Conservation (phyloP, 2,113 vertebrate species). For the Poeciliopsis occidentalis region DNA sequence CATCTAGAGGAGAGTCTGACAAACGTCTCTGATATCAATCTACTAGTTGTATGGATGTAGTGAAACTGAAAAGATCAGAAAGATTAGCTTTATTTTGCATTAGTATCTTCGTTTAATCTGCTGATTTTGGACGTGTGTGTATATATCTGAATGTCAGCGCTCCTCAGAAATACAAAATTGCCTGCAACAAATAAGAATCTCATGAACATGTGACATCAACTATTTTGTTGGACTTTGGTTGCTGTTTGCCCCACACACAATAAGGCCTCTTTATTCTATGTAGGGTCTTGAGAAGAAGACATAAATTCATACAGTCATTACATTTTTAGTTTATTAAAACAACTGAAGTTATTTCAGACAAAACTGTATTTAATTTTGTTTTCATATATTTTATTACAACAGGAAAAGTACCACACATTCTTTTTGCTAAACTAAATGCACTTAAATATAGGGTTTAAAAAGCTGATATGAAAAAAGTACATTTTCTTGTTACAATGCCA, state of each 20-base stretch:
- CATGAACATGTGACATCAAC: neutral
- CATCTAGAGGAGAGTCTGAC: slow-evolving; percentile 58
- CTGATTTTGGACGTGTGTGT: neutral
- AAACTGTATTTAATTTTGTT: too few species aligned
- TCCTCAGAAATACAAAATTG: neutral
- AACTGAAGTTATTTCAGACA: too few species aligned
- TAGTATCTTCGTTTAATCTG: neutral
- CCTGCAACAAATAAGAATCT: neutral
- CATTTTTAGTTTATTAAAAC: too few species aligned
- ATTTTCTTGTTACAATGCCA: too few species aligned
- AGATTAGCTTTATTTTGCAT: neutral
- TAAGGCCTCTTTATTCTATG: neutral
- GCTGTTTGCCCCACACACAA: too few species aligned
- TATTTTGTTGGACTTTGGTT: neutral
- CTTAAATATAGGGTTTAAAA: too few species aligned
- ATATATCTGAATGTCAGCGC: neutral
- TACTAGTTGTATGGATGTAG: slow-evolving; percentile 24
- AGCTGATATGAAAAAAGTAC: too few species aligned
- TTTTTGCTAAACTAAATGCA: too few species aligned
- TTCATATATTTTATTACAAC: too few species aligned
- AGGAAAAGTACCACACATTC: too few species aligned
- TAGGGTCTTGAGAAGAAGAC: too few species aligned
- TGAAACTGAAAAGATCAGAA: slow-evolving; percentile 18
- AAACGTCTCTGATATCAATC: slow-evolving; percentile 46
- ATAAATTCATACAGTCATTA: too few species aligned